These are phyloP conservation scores for Sclerodermus sp. DNA, from an alignment of 2,888 invertebrate genomes.

Conservation along the genomic window DNA sequence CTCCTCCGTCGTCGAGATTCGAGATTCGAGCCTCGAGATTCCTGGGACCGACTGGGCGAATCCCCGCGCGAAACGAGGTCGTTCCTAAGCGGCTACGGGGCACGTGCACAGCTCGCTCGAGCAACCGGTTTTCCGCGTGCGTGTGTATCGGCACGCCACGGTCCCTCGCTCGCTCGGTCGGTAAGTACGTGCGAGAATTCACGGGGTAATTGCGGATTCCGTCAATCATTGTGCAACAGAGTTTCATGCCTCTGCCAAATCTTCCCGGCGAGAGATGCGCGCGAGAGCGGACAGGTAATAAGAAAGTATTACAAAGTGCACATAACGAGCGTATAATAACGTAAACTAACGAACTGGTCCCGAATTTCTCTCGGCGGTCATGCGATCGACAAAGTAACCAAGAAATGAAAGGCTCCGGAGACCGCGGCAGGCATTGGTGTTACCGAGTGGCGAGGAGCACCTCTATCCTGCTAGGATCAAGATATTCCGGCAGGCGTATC, in stretches of 20 bases:
- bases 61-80: slow-evolving; percentile 23
- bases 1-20: no score
- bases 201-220: slow-evolving; percentile 31
- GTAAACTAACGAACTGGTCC: slow-evolving; percentile 23
- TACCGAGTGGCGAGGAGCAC: no score
- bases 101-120: slow-evolving; percentile 36
- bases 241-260: slow-evolving; percentile 15
- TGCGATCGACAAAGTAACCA: slow-evolving; percentile 13
- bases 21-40: no score
- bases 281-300: slow-evolving; percentile 26
- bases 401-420: slow-evolving; percentile 14
- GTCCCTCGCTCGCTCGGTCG: slow-evolving; percentile 10
- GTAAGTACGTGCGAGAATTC: slow-evolving; percentile 32
- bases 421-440: slow-evolving; percentile 22
- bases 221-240: slow-evolving; percentile 28
- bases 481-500: no score
- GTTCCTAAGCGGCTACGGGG: slow-evolving; percentile 23
- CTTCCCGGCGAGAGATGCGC: slow-evolving; percentile 8
- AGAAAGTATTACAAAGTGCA: slow-evolving; percentile 23
- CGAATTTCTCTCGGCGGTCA: slow-evolving; percentile 13
- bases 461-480: no score
- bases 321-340: slow-evolving; percentile 29
- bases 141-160: slow-evolving; percentile 22
- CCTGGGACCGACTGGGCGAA: slow-evolving; percentile 5
- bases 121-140: slow-evolving; percentile 43